Evolutionary conservation across 1,140 invertebrate species (phyloP).

Genomic region (Ridgeia piscesae): DNA sequence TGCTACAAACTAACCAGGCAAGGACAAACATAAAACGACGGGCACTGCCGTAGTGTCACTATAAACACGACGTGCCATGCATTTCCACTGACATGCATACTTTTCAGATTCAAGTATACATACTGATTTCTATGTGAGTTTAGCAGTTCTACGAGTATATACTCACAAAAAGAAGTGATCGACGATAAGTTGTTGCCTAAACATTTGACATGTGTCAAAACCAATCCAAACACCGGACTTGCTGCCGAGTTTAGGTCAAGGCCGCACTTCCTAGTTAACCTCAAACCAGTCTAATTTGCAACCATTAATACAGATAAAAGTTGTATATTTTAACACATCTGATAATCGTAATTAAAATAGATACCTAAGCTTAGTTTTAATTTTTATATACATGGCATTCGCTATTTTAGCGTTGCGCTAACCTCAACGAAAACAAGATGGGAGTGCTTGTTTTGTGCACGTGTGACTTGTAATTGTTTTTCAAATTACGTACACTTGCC

Average conservation of each 20-base stretch:
- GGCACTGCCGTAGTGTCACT: background rate
- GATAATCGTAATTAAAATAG: background rate
- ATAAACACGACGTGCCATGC: background rate
- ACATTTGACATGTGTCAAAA: constrained; percentile 1
- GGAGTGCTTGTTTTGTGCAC: background rate
- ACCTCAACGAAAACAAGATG: background rate
- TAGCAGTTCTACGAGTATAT: background rate
- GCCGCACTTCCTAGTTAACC: background rate
- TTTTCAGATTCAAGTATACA: background rate
- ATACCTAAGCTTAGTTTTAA: background rate
- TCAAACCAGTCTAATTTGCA: background rate
- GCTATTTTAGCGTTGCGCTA: background rate
- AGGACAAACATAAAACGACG: background rate
- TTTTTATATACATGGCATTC: background rate
- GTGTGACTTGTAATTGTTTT: background rate
- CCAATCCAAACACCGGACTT: background rate
- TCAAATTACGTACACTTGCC: background rate
- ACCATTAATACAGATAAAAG: background rate
- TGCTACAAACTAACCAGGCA: background rate
- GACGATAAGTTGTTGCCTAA: background rate
- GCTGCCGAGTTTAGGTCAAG: background rate
- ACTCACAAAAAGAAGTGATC: background rate
- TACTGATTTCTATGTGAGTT: background rate
- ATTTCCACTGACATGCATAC: background rate
- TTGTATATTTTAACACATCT: background rate